phyloP scores from a whole-genome alignment of 2,888 invertebrate species.

The Trichacis sp. region DNA sequence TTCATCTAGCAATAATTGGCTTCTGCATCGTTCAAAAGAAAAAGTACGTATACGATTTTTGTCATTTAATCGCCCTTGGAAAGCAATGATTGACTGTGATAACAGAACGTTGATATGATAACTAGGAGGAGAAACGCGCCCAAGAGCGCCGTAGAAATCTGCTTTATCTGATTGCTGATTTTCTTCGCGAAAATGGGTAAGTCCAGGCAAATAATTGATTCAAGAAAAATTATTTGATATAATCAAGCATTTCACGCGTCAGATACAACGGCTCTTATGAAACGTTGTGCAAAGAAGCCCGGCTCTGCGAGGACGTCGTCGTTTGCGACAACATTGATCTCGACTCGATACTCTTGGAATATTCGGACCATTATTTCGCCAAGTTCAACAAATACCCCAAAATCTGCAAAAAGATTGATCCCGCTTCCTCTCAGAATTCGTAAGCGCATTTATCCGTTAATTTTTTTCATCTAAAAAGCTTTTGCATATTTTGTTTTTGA shows the following conservation, averaged over 20 bases:
- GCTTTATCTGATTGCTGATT: constrained; percentile 77
- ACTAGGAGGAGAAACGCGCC: constrained; percentile 57
- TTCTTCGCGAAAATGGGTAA: constrained; percentile 77
- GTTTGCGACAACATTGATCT: constrained; percentile 94
- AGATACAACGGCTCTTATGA: constrained; percentile 76
- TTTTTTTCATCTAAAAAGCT: neutral
- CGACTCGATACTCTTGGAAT: constrained; percentile 89
- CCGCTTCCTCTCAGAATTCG: constrained; percentile 40
- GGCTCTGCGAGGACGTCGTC: constrained; percentile 76
- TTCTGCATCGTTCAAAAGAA: constrained; percentile 22
- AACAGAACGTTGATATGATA: constrained; percentile 32
- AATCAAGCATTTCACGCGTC: too few relatives aligned
- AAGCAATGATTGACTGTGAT: too few relatives aligned
- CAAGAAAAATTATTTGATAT: too few relatives aligned
- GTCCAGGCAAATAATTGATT: constrained; percentile 9
- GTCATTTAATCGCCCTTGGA: too few relatives aligned
- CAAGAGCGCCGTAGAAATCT: constrained; percentile 56
- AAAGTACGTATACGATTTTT: too few relatives aligned
- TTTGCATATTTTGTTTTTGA: too few relatives aligned
- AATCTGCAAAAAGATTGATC: constrained; percentile 76
- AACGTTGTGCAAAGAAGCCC: constrained; percentile 79
- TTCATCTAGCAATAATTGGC: constrained; percentile 9
- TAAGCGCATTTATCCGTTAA: constrained; percentile 19
- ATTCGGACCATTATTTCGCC: constrained; percentile 85
- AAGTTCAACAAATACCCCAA: constrained; percentile 90